These are phyloP conservation scores for Amblyjoppa fuscipennis DNA, from an alignment of 2,888 invertebrate genomes.

Conservation along the genomic window DNA sequence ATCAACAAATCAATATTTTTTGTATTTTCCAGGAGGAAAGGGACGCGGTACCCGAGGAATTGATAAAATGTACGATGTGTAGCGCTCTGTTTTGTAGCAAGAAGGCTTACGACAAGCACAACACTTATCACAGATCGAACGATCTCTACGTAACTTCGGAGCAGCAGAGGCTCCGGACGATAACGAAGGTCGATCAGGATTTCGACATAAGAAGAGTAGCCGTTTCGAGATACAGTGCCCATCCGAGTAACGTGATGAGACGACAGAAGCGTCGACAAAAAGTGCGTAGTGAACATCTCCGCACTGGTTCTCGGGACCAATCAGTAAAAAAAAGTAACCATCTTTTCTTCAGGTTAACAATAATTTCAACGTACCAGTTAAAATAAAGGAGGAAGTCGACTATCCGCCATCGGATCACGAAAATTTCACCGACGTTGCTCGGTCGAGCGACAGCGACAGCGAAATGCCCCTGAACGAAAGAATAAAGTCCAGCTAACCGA, in stretches of 20 bases:
- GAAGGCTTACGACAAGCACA: conserved; percentile 89
- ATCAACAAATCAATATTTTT: too few species aligned
- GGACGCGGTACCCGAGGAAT: conserved; percentile 85
- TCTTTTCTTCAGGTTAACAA: conserved; percentile 27
- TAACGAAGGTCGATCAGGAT: conserved; percentile 86
- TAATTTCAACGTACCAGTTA: conserved; percentile 38
- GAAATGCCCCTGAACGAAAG: conserved; percentile 78
- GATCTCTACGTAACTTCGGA: conserved; percentile 88
- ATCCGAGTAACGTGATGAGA: conserved; percentile 70
- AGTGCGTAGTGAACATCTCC: too few species aligned
- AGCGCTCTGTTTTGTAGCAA: conserved; percentile 89
- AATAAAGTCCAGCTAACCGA: conserved; percentile 75
- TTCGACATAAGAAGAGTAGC: conserved; percentile 86
- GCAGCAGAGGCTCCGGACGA: conserved; percentile 86
- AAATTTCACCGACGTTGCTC: conserved; percentile 46
- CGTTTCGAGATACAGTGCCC: conserved; percentile 79
- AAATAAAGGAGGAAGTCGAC: conserved; percentile 61
- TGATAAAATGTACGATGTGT: conserved; percentile 89
- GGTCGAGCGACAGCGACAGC: conserved; percentile 80
- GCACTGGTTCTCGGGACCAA: not conserved
- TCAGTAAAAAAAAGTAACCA: not conserved
- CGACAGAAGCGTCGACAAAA: conserved; percentile 56
- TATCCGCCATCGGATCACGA: conserved; percentile 54
- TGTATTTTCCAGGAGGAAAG: conserved; percentile 85
- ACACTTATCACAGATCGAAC: conserved; percentile 88